Conservation (phyloP, 1,140 invertebrate genomes). For the Eciton burchellii region DNA sequence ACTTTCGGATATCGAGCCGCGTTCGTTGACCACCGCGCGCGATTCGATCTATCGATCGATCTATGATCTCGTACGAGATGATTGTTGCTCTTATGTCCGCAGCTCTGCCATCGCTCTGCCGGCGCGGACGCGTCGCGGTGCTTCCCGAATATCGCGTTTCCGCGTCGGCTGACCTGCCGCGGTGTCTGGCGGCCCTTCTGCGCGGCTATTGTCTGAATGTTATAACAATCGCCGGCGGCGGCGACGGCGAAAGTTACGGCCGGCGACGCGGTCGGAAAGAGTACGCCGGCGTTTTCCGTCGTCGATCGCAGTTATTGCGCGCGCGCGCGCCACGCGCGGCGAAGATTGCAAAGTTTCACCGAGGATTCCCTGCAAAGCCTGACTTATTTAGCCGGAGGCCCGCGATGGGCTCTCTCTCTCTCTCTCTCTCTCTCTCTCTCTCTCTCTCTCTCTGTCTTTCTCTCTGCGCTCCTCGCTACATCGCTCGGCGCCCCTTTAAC, state of each 20-base stretch:
- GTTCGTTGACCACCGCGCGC: no score
- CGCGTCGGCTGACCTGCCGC: neutral
- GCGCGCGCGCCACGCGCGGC: slow-evolving; percentile 29
- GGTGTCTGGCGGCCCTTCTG: neutral
- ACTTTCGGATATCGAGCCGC: slow-evolving; percentile 67
- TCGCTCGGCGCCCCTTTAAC: slow-evolving; percentile 29
- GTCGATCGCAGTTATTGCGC: slow-evolving; percentile 52
- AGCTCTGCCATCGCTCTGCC: no score
- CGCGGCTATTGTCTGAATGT: slow-evolving; percentile 4
- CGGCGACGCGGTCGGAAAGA: slow-evolving; percentile 33
- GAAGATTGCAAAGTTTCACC: slow-evolving; percentile 79
- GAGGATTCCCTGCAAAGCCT: slow-evolving; percentile 82
- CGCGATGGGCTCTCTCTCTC: slow-evolving; percentile 47
- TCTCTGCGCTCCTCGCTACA: slow-evolving; percentile 32
- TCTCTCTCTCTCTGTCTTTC: no score
- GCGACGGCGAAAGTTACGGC: slow-evolving; percentile 11
- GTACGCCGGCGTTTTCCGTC: slow-evolving; percentile 27
- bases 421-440: no score
- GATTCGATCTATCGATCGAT: neutral
- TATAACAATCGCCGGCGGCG: slow-evolving; percentile 41
- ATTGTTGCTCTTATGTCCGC: no score
- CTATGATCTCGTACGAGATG: slow-evolving; percentile 2
- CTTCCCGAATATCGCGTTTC: neutral
- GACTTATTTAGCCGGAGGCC: slow-evolving; percentile 82
- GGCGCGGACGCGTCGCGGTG: neutral